A percentile compares a stretch with the other conserved stretches of the same genome.
These are phyloP conservation scores for Microplitis deprimator DNA, from an alignment of 2,888 invertebrate species.

Conservation along the genomic window DNA sequence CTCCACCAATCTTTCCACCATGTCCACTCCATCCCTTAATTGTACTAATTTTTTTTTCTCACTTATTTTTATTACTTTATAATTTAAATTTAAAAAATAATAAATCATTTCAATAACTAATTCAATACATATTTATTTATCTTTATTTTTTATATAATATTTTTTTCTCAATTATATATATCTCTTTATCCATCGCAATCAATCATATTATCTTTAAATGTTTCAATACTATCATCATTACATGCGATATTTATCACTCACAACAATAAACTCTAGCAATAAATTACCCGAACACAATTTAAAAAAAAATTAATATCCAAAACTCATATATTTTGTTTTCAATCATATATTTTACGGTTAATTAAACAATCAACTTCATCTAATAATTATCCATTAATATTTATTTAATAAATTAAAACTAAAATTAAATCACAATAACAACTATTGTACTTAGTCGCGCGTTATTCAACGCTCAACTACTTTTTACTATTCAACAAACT, in stretches of 20 bases:
- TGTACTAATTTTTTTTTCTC: neutral
- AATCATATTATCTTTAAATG: neutral
- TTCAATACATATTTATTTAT: neutral
- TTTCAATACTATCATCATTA: neutral
- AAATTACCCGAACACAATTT: no score
- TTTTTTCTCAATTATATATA: neutral
- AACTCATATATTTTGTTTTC: neutral
- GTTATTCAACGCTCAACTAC: neutral
- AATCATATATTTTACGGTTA: neutral
- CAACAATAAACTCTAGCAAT: neutral
- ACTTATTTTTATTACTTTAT: neutral
- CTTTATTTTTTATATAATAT: neutral
- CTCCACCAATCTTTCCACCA: slow-evolving; percentile 89
- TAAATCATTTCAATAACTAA: neutral
- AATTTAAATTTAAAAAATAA: neutral
- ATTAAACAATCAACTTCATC: neutral
- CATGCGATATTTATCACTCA: neutral
- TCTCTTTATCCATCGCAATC: neutral
- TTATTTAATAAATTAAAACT: neutral
- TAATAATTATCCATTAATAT: no score
- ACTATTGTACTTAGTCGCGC: neutral
- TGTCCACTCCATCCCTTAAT: slow-evolving; percentile 80
- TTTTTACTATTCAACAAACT: slow-evolving; percentile 7
- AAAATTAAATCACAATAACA: neutral
- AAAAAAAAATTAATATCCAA: no score